A percentile compares a stretch with the other conserved stretches of the same genome.
phyloP scores from a whole-genome alignment of 2,888 invertebrate genomes.

The Drosophila paracracens region DNA sequence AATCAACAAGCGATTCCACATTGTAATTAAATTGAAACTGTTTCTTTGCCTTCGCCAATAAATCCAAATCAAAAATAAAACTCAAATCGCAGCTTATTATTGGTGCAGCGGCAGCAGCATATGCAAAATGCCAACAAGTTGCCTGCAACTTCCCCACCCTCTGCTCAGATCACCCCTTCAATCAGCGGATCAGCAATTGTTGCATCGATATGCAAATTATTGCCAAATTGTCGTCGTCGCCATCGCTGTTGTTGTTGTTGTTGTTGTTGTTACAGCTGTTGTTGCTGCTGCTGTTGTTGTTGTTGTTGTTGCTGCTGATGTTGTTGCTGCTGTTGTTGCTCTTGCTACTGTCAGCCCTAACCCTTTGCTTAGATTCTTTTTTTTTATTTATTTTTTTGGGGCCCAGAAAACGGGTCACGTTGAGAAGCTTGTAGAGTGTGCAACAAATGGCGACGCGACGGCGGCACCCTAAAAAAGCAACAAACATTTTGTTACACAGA shows the following conservation, averaged over 20 bases:
- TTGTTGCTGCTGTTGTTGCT: slow-evolving; percentile 19
- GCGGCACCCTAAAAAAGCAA: slow-evolving; percentile 67
- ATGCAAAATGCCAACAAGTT: slow-evolving; percentile 74
- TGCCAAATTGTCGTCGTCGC: slow-evolving; percentile 65
- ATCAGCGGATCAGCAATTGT: slow-evolving; percentile 41
- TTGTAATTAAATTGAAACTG: slow-evolving; percentile 43
- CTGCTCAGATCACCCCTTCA: not conserved
- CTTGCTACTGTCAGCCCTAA: slow-evolving; percentile 60
- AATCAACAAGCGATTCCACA: slow-evolving; percentile 28
- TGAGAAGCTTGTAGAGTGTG: slow-evolving; percentile 41
- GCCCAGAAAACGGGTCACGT: slow-evolving; percentile 53
- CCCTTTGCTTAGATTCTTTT: slow-evolving; percentile 29
- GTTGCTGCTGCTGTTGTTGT: slow-evolving; percentile 39
- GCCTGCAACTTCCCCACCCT: slow-evolving; percentile 30
- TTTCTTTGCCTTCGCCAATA: slow-evolving; percentile 1
- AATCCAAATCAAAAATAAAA: not conserved
- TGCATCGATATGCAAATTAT: slow-evolving; percentile 73
- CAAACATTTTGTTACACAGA: not conserved
- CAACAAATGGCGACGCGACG: slow-evolving; percentile 10
- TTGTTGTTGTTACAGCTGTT: not conserved
- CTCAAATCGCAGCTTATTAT: slow-evolving; percentile 20
- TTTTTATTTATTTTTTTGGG: not conserved
- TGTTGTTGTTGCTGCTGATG: not conserved
- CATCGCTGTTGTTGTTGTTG: slow-evolving; percentile 13
- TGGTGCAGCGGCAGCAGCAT: slow-evolving; percentile 8